Evolutionary conservation across 2,113 vertebrate species (phyloP), one percentile per base, ranked within the genome.

Genomic region (Chloropsis hardwickii): DNA sequence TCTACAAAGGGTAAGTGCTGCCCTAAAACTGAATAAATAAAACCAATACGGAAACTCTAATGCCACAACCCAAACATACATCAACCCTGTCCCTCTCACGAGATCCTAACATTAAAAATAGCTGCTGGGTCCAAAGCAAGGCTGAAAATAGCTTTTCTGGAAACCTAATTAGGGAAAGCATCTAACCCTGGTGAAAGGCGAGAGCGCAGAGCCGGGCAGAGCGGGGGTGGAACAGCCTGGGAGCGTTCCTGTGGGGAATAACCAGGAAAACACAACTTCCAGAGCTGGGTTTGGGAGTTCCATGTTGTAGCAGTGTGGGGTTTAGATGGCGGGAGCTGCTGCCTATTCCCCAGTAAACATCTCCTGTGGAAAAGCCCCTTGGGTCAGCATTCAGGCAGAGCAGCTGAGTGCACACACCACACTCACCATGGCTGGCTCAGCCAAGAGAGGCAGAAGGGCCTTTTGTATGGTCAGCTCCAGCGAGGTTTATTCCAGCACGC

Each of bases 71-170:
- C 77, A 92, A 90, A 65, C 12, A 84, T 4, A 33, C n/a, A 87
- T 85, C 82, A 86, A 65, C 42, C 65, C 50, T 58, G 67, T 29
- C 78, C 51, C 45, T 86, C 73, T 84, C 80, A 64, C 0, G 3
- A 92, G 69, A 44, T 64, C 54, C 66, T 81, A 71, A 74, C 47
- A 70, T 60, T 48, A 85, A 53, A 95, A 90, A 87, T 85, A 91
- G 54, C 37, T 69, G 47, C 37, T 61, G 27, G 47, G 45, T 45
- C 61, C 73, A 87, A 97, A 94, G 89, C 50, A 76, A 90, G 81
- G 47, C 85, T 94, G 86, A 86, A 97, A 96, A 92, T 45, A 86
- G 58, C 58, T 54, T 48, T 66, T 77, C 76, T 92, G 48, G 88
- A 91, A 91, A 73, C 53, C 24, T 74, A 76, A 90, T 90, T 28